phyloP scores from a whole-genome alignment of 2,888 invertebrate genomes.

The Rhagonycha lutea region DNA sequence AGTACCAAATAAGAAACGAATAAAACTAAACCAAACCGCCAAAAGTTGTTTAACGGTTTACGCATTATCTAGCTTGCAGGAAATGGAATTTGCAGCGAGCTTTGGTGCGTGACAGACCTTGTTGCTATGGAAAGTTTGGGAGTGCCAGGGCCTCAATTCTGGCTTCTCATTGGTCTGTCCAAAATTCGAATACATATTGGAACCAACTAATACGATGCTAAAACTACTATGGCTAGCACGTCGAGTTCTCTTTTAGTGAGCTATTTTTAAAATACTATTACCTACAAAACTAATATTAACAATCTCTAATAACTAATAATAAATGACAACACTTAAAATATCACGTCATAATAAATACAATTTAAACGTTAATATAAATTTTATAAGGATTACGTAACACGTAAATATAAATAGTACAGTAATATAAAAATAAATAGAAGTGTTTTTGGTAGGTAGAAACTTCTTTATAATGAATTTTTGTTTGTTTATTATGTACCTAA shows the following conservation, averaged over 20 bases:
- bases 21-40: conserved; percentile 5
- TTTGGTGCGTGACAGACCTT: conserved; percentile 33
- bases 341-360: neutral
- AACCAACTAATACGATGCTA: conserved; percentile 23
- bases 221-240: conserved; percentile 1
- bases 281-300: neutral
- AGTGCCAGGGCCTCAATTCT: conserved; percentile 35
- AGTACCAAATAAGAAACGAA: neutral
- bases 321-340: neutral
- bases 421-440: neutral
- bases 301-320: neutral
- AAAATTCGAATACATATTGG: conserved; percentile 21
- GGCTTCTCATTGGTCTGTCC: conserved; percentile 35
- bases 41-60: conserved; percentile 35
- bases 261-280: neutral
- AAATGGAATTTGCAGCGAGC: conserved; percentile 36
- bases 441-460: neutral
- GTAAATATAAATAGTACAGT: neutral
- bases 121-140: conserved; percentile 45
- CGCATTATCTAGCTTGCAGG: conserved; percentile 39
- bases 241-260: neutral
- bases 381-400: neutral
- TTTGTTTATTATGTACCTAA: neutral
- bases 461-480: neutral
- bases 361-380: neutral